Conservation (phyloP, 2,888 invertebrate genomes). For the Cactoblastis cactorum region DNA sequence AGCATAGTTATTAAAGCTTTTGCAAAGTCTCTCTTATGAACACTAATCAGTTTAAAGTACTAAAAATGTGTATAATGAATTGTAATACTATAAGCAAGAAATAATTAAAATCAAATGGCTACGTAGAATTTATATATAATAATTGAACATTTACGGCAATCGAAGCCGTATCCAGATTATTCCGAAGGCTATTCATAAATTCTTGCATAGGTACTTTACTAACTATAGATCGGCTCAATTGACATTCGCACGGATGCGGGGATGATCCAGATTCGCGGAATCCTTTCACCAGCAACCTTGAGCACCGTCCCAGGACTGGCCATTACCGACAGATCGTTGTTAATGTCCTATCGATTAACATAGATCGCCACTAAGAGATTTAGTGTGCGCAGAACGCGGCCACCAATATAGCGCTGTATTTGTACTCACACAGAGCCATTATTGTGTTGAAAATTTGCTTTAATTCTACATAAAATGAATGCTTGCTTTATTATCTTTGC, state of each 20-base stretch:
- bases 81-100: neutral
- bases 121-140: neutral
- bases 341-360: slow-evolving; percentile 73
- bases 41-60: too few relatives aligned
- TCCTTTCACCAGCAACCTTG: slow-evolving; percentile 76
- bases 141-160: slow-evolving; percentile 12
- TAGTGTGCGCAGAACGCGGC: slow-evolving; percentile 32
- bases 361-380: slow-evolving; percentile 66
- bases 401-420: slow-evolving; percentile 37
- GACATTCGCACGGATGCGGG: slow-evolving; percentile 35
- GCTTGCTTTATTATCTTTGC: slow-evolving; percentile 1
- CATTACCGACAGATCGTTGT: slow-evolving; percentile 64
- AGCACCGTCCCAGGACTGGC: slow-evolving; percentile 56
- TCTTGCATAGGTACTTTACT: slow-evolving; percentile 18
- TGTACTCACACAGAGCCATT: slow-evolving; percentile 31
- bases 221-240: slow-evolving; percentile 12
- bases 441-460: slow-evolving; percentile 38
- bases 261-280: slow-evolving; percentile 73
- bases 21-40: too few relatives aligned
- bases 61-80: too few relatives aligned
- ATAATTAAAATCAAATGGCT: neutral
- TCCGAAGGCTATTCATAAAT: slow-evolving; percentile 19
- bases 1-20: too few relatives aligned
- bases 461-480: slow-evolving; percentile 9
- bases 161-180: slow-evolving; percentile 17